phyloP scores from a whole-genome alignment of 1,140 invertebrate species.

The Coboldia fuscipes region DNA sequence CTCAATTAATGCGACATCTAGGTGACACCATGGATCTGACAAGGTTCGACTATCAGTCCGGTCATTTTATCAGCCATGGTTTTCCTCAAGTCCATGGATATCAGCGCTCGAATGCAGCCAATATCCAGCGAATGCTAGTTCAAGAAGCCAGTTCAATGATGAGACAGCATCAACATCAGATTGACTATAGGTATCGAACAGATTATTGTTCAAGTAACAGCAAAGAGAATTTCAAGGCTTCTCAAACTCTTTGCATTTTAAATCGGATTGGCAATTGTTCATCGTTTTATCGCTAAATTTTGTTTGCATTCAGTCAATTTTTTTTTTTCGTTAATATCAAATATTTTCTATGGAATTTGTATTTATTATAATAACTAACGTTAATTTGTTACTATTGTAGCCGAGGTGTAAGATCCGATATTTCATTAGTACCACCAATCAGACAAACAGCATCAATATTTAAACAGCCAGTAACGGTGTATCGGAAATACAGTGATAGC shows the following conservation, averaged over 20 bases:
- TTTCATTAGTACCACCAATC: slow-evolving; percentile 81
- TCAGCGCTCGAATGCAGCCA: too few species aligned
- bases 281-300: too few species aligned
- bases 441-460: slow-evolving; percentile 96
- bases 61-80: slow-evolving; percentile 54
- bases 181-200: too few species aligned
- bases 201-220: too few species aligned
- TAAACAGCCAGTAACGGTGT: slow-evolving; percentile 93
- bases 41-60: slow-evolving; percentile 63
- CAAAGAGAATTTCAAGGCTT: too few species aligned
- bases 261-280: too few species aligned
- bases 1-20: slow-evolving; percentile 52
- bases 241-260: too few species aligned
- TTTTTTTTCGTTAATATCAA: background rate
- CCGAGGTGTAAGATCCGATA: slow-evolving; percentile 65
- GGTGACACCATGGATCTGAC: slow-evolving; percentile 59
- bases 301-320: background rate
- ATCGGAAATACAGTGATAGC: slow-evolving; percentile 61
- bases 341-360: background rate
- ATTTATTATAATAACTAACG: background rate
- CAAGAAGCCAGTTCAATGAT: too few species aligned
- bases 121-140: too few species aligned
- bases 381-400: slow-evolving; percentile 18
- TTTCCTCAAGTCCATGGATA: too few species aligned
- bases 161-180: too few species aligned